Conservation (phyloP, 1,140 invertebrate genomes). For the Drosophila littoralis region DNA sequence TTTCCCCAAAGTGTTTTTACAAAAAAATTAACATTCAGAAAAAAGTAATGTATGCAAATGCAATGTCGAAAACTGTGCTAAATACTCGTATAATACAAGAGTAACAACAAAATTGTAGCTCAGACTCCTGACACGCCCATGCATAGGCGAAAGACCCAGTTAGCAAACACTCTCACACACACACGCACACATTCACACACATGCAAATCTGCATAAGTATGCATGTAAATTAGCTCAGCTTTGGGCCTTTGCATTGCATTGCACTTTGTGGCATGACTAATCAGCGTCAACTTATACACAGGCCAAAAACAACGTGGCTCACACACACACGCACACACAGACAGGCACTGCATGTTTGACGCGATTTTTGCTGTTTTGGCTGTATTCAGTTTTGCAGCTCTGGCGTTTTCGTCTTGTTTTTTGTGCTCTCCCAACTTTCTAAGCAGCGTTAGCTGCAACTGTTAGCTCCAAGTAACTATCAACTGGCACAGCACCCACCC, state of each 20-base stretch:
- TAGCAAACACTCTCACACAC: conserved; percentile 53
- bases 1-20: conserved; percentile 20
- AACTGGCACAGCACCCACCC: conserved; percentile 6
- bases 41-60: conserved; percentile 34
- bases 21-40: conserved; percentile 20
- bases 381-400: conserved; percentile 25
- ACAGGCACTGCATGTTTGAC: conserved; percentile 53
- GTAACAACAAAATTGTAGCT: conserved; percentile 15
- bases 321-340: conserved; percentile 22
- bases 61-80: conserved; percentile 38
- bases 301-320: conserved; percentile 29
- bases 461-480: conserved; percentile 23
- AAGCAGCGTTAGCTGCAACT: conserved; percentile 37
- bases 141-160: conserved; percentile 49
- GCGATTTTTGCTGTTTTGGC: conserved; percentile 41
- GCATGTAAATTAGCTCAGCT: conserved; percentile 74
- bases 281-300: conserved; percentile 47
- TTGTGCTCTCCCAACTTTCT: conserved; percentile 45
- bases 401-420: conserved; percentile 28
- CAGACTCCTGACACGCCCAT: conserved; percentile 35
- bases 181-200: conserved; percentile 54
- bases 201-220: conserved; percentile 48
- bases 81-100: conserved; percentile 12
- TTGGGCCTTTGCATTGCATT: conserved; percentile 42
- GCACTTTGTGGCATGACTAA: conserved; percentile 76